These are phyloP conservation scores for Ochropleura plecta DNA, from an alignment of 2,888 invertebrate genomes.

Conservation along the genomic window DNA sequence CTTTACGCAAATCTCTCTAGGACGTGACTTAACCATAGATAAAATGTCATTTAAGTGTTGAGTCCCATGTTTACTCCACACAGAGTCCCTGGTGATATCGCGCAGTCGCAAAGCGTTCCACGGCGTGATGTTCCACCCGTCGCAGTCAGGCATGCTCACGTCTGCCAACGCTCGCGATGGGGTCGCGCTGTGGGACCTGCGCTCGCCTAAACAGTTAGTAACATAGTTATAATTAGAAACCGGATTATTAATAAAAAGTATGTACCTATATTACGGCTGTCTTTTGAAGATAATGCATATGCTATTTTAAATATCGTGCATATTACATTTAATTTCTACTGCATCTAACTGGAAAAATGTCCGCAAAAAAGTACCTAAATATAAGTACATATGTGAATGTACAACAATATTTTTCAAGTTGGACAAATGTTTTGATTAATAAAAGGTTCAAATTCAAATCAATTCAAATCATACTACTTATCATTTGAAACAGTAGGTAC, in stretches of 20 bases:
- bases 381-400: no score
- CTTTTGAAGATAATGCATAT: neutral
- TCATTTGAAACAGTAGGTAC: no score
- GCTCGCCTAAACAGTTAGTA: constrained; percentile 95
- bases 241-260: neutral
- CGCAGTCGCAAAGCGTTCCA: constrained; percentile 94
- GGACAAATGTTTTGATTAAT: no score
- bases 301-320: neutral
- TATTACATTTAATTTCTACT: neutral
- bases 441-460: no score
- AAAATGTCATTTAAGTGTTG: neutral
- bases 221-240: neutral
- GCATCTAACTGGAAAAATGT: neutral
- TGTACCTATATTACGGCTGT: neutral
- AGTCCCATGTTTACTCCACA: constrained; percentile 16
- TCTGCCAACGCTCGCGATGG: constrained; percentile 98
- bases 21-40: neutral
- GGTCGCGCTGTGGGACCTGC: constrained; percentile 96
- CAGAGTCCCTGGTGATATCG: constrained; percentile 90
- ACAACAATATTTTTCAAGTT: neutral
- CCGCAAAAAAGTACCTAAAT: no score
- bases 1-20: neutral
- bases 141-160: constrained; percentile 94
- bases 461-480: no score
- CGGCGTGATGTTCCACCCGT: constrained; percentile 98